Conservation (phyloP, 1,140 invertebrate genomes). For the Liolophura sinensis region DNA sequence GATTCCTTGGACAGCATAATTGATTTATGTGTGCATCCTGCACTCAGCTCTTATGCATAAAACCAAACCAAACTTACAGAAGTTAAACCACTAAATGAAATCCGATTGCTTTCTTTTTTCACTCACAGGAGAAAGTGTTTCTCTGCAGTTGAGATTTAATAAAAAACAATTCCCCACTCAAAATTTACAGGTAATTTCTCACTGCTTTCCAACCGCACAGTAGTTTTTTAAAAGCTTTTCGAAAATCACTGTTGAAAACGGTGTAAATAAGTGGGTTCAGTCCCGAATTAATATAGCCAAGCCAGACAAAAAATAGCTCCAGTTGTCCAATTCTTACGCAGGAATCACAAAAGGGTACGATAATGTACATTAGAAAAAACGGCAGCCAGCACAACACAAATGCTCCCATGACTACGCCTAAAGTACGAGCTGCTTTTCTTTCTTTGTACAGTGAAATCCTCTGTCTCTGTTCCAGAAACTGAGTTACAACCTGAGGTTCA, state of each 20-base stretch:
- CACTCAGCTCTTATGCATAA: no score
- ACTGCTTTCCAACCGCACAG: no score
- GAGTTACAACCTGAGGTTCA: no score
- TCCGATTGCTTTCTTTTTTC: no score
- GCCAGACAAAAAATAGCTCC: conserved; percentile 51
- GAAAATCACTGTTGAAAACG: conserved; percentile 69
- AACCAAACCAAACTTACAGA: no score
- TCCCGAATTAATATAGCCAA: conserved; percentile 59
- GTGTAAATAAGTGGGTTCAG: conserved; percentile 63
- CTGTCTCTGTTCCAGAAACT: conserved; percentile 85
- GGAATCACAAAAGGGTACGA: conserved; percentile 73
- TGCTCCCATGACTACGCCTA: conserved; percentile 90
- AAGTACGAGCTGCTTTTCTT: conserved; percentile 90
- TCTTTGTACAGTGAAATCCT: conserved; percentile 90
- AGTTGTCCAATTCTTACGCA: conserved; percentile 50
- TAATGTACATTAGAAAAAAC: conserved; percentile 88
- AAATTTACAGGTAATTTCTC: no score
- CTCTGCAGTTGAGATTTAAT: no score
- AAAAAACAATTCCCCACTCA: no score
- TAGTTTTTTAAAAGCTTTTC: conserved; percentile 53
- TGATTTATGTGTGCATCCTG: no score
- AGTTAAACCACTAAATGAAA: no score
- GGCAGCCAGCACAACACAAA: conserved; percentile 96
- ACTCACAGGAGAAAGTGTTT: no score
- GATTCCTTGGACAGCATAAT: no score